Base-by-base conservation (phyloP, 1,140 invertebrate species). In the Conopomorpha cramerella region DNA sequence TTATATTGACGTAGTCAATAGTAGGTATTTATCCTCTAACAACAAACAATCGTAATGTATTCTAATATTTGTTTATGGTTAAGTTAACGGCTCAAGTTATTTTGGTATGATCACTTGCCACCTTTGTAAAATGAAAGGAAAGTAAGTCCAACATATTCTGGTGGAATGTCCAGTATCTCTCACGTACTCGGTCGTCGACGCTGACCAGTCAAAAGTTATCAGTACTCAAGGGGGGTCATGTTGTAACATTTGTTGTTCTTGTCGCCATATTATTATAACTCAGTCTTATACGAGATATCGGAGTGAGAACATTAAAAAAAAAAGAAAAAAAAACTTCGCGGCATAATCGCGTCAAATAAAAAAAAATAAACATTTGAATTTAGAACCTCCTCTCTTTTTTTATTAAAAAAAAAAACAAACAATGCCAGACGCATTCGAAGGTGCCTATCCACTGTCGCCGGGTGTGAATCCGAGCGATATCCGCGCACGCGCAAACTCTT, bases 401-500 rank as follows among this genome's bases (percentile, higher is more conserved):
- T n/a, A n/a, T n/a, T n/a, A n/a, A n/a, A n/a, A n/a, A n/a, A n/a
- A n/a, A n/a, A n/a, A n/a, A 34, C 43, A 29, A 31, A 55, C 53
- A 56, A 72, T 76, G 67, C 66, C 71, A 11, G 65, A 76, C 45
- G 66, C 47, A 16, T 80, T 80, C 39, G 79, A 81, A 49, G 66
- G 57, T 39, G 62, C 73, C 10, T 78, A 81, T 52, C 81, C 80
- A 0, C 49, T 80, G 17, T 57, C 64, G 7, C 73, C 77, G n/a
- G 41, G 59, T 1, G 43, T 80, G 11, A 74, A 64, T 28, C 65
- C 78, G 8, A 55, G 74, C 49, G 71, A 79, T 13, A 63, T 81
- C 39, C 71, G 80, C 45, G 76, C 79, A 39, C 67, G 80, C 41
- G 76, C 79, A 2, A 82, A 81, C 51, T 81, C 78, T 0, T 68